Evolutionary conservation across 2,113 vertebrate species (phyloP), one percentile per base, ranked within the genome.

Genomic region (Chaenogobius annularis): DNA sequence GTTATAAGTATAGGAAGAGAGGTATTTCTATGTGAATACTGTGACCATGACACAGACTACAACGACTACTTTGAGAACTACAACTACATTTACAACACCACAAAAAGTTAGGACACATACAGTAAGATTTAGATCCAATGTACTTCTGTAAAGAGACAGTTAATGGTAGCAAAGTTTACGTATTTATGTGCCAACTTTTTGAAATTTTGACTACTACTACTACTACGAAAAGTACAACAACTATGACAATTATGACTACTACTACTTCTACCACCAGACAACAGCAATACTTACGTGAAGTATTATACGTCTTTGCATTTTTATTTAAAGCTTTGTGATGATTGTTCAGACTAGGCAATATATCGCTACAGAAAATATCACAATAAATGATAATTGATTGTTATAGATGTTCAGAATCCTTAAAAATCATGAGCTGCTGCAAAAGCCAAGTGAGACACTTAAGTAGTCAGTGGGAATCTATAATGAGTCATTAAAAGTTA

Each of bases 1-100:
- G 74, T 68, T 70, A 80, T 78, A 65, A 66, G 22, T 44, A 56
- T 14, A 75, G 61, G 8, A 19, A 63, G 59, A 63, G 8, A 43
- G 9, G 17, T n/a, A n/a, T 35, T 14, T 14, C 5, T 61, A 35
- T 35, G 13, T 2, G 19, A 43, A 17, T 11, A 43, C 5, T 40
- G 40, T n/a, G 61, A 63, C 35, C 17, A 63, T 7, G 10, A 40
- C 31, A 63, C 17, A 37, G 10, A 63, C 31, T 63, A 63, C 59
- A 19, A 37, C 26, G 19, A n/a, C 59, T 37, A 62, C 59, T 62
- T 37, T 15, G 20, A 59, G 10, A 26, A 31, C 58, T 61, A 31
- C 58, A 17, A 26, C 13, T 35, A 26, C 26, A 17, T 26, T 31
- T 61, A 15, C 23, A 61, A 56, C 22, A n/a, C 5, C 7, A n/a